Evolutionary conservation across 2,888 invertebrate species (phyloP), one percentile per base, ranked within the genome.

Genomic region (Metalampra italica): DNA sequence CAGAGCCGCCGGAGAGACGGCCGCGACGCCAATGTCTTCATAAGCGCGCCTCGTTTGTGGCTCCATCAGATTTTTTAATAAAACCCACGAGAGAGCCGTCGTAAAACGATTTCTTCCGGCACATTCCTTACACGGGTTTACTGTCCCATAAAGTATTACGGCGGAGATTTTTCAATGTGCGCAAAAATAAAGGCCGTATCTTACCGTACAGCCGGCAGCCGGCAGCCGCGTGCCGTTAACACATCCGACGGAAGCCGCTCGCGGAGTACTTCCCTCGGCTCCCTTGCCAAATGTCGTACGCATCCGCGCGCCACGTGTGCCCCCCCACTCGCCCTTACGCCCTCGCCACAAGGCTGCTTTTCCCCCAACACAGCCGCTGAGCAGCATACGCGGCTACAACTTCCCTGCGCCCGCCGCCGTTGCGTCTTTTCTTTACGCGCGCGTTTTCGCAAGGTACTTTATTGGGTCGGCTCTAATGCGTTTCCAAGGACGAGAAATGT

Each of bases 391-490:
- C 32, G 43, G 12, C 39, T 43, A 54, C 56, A 56, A 67, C 64
- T 68, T 64, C 58, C 62, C 54, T 59, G 56, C 51, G 55, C 54
- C 34, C 55, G 53, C 34, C 55, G 53, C 51, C 62, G 57, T 57
- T 53, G 57, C 62, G 55, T 40, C 60, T 59, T 57, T 56, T 62
- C 64, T 69, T 68, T 68, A 66, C 59, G 60, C 56, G 58, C 60
- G 56, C 64, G 54, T 59, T 62, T 45, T 55, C 60, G 54, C 59
- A 58, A 63, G 58, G 62, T 62, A 57, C 62, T 66, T 67, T 68
- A 68, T 66, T 60, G 64, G 56, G 59, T 43, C 57, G 54, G 47
- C 60, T 63, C 63, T 68, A 66, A 69, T 68, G 64, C 66, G 62
- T 60, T 64, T 57, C 58, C 49, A 57, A 61, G 56, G 61, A 60